Base-by-base conservation (phyloP, 2,797 vertebrate genomes). In the Oreortyx pictus region DNA sequence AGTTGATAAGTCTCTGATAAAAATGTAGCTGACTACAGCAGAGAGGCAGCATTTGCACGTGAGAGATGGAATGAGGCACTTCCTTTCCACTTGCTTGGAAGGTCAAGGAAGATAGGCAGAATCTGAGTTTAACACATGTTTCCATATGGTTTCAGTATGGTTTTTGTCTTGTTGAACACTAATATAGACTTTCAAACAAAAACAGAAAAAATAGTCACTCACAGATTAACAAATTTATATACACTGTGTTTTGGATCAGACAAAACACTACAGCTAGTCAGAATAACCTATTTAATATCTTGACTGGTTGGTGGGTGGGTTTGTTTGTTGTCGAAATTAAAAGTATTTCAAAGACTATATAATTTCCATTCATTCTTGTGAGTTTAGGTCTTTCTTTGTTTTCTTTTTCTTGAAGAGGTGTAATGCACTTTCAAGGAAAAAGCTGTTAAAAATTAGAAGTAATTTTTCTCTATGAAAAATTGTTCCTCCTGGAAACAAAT, bases 1-100 rank as follows among this genome's bases (percentile, higher is more conserved):
- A 39, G 59, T 92, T 72, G 73, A 95, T 93, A 90, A 93, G 59
- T 3, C 47, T 60, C 24, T 86, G 94, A 92, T 90, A 93, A 95
- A 94, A 86, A 82, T 78, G 66, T 70, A 70, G 88, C 90, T 92
- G 90, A 94, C 86, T 81, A 19, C 62, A 94, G 90, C 61, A 90
- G 35, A 50, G 47, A 39, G 46, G 22, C 61, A 84, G 29, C n/a
- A 44, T 44, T 94, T 74, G 49, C 29, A 65, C 46, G 57, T 80
- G 43, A 72, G 54, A 78, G 82, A 37, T 4, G 70, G 39, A 82
- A 72, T 23, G 15, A 85, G 19, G 2, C 2, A 9, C 3, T 82
- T 79, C 31, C 75, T 85, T 85, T 18, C 15, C 24, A 24, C 12
- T 78, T 27, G 6, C 10, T 94, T 80, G 66, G 50, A 93, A 96